These are phyloP conservation scores for Caenorhabditis sp. DNA, from an alignment of 2,888 invertebrate species.

Conservation along the genomic window DNA sequence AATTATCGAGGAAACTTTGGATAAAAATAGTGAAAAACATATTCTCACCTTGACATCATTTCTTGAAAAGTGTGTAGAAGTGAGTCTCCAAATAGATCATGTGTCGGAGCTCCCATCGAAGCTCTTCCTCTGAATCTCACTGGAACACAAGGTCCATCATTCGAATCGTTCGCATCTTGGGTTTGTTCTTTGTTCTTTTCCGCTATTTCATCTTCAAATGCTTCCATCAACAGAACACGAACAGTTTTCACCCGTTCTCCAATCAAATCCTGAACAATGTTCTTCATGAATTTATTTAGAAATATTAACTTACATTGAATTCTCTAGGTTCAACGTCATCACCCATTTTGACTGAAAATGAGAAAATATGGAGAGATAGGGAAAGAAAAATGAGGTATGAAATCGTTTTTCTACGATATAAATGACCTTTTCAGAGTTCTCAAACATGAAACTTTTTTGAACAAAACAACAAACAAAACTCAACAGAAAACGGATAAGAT, in stretches of 20 bases:
- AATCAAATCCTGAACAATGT: conserved; percentile 13
- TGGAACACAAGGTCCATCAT: conserved; percentile 4
- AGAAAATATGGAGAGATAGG: neutral
- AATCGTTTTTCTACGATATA: neutral
- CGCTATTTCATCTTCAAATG: conserved; percentile 21
- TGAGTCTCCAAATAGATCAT: conserved; percentile 32
- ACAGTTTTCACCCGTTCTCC: conserved; percentile 15
- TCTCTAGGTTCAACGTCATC: neutral
- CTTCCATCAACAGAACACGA: conserved; percentile 14
- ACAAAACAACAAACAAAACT: neutral
- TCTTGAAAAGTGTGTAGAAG: conserved; percentile 15
- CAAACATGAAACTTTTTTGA: conserved; percentile 1
- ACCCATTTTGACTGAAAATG: neutral
- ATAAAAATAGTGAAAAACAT: too few relatives aligned
- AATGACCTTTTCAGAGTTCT: neutral
- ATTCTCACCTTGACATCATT: conserved; percentile 19
- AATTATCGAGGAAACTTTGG: too few relatives aligned
- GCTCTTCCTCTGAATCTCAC: conserved; percentile 15
- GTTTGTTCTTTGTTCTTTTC: neutral
- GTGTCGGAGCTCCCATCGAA: conserved; percentile 6
- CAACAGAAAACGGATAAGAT: conserved; percentile 7
- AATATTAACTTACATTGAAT: neutral
- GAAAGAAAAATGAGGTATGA: neutral
- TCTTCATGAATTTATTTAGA: neutral
- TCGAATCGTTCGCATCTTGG: neutral